Evolutionary conservation across 2,797 vertebrate genomes (phyloP).

Genomic region (Alcedo quadribrachys): DNA sequence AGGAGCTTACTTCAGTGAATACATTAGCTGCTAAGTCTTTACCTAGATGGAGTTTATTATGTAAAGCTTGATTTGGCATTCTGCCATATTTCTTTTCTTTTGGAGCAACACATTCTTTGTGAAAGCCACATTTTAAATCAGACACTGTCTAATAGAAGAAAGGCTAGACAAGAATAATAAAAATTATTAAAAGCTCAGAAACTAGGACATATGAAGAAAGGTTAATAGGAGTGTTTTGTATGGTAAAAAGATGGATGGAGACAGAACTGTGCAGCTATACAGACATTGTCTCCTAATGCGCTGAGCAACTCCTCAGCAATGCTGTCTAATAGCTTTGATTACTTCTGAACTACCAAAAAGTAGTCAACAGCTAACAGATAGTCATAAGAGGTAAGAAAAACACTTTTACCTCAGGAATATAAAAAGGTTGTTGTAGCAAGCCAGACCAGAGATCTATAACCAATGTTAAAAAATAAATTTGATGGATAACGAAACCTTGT

Average conservation of each 20-base stretch:
- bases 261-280: not conserved
- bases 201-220: not conserved
- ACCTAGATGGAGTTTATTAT: not conserved
- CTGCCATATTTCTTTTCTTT: not conserved
- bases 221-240: not conserved
- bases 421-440: not conserved
- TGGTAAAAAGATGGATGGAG: not conserved
- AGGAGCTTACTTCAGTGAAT: not conserved
- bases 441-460: not conserved
- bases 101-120: not conserved
- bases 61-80: not conserved
- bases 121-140: not conserved
- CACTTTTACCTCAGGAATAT: not conserved
- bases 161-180: not conserved
- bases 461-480: not conserved
- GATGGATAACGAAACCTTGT: not conserved
- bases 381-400: not conserved
- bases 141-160: not conserved
- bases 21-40: not conserved
- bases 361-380: not conserved
- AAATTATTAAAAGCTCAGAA: not conserved
- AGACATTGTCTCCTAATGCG: not conserved
- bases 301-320: not conserved
- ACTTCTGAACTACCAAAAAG: not conserved
- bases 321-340: not conserved